Evolutionary conservation across 2,888 invertebrate genomes (phyloP), one percentile per base, ranked within the genome.

Genomic region (Nemotelus nigrinus): DNA sequence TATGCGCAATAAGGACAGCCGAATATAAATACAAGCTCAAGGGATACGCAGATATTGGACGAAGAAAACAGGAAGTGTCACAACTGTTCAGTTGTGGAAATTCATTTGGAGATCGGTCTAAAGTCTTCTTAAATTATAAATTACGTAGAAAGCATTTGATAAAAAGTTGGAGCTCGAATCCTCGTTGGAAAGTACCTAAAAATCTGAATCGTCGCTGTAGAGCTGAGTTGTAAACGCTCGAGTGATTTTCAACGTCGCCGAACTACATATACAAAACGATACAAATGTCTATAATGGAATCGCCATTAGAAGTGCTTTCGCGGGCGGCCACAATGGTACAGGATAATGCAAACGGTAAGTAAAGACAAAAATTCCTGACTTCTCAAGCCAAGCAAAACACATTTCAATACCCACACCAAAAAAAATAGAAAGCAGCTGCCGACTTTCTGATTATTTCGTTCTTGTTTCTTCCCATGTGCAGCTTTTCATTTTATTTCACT

Each of bases 241-340:
- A 25, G 25, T 25, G 25, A 25, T 25, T 25, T 25, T 25, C 25
- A 25, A 25, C 25, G 25, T 25, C 25, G 25, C 25, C 25, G 25
- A 25, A 25, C 25, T 25, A 25, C 25, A 25, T 58, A 39, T 58
- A 39, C 25, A 25, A 25, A 25, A 25, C 25, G 45, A 68, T 3
- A 5, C 70, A 70, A 58, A 77, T 68, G 67, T 77, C 67, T 45
- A 80, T 77, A 83, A 91, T 93, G 86, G 96, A 96, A 89, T 93
- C 94, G 79, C 93, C 96, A 80, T 88, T 96, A 86, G 95, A 96
- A 85, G 95, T 96, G 82, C 89, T 96, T 81, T 95, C 95, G 82
- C 91, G 95, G 84, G 96, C 95, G 79, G 96, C 96, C 43, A 95
- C 95, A 43, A 95, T 96, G 95, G 92, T 96, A 82, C 94, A 94